These are phyloP conservation scores for Apodemia hepburni DNA, from an alignment of 2,888 invertebrate genomes.

Conservation along the genomic window DNA sequence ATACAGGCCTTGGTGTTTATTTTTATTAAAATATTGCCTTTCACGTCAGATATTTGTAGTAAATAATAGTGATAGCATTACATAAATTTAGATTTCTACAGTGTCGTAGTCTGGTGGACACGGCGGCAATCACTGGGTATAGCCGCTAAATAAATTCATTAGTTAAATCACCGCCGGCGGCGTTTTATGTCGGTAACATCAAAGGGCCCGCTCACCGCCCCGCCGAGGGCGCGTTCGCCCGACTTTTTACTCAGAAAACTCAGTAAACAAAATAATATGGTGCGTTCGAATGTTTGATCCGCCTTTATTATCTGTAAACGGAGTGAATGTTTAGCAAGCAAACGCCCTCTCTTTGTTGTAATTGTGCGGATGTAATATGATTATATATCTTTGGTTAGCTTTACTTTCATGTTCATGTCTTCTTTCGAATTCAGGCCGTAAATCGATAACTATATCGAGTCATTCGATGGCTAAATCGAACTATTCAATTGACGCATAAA, in stretches of 20 bases:
- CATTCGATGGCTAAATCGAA: too few relatives aligned
- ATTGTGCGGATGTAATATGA: conserved; percentile 51
- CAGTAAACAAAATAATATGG: conserved; percentile 79
- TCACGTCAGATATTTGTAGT: not conserved
- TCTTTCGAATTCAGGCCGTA: not conserved
- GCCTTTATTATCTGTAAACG: conserved; percentile 75
- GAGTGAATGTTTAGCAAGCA: conserved; percentile 65
- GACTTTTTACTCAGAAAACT: conserved; percentile 78
- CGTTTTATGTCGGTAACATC: conserved; percentile 79
- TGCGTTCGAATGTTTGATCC: conserved; percentile 77
- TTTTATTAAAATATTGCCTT: not conserved
- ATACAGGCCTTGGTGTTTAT: not conserved
- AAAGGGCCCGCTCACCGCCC: conserved; percentile 65
- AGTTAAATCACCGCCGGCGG: conserved; percentile 80
- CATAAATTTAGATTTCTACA: conserved; percentile 29
- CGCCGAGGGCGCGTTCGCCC: conserved; percentile 67
- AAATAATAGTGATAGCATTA: conserved; percentile 18
- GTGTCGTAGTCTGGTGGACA: conserved; percentile 33
- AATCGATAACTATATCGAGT: not conserved
- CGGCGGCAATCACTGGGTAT: conserved; percentile 48
- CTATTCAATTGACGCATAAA: too few relatives aligned
- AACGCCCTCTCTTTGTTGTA: conserved; percentile 61
- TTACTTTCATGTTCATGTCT: not conserved
- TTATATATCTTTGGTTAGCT: not conserved
- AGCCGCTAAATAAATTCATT: conserved; percentile 81